A percentile compares a stretch with the other conserved stretches of the same genome.
These are phyloP conservation scores for Channa maculata DNA, from an alignment of 2,113 vertebrate genomes.

Conservation along the genomic window DNA sequence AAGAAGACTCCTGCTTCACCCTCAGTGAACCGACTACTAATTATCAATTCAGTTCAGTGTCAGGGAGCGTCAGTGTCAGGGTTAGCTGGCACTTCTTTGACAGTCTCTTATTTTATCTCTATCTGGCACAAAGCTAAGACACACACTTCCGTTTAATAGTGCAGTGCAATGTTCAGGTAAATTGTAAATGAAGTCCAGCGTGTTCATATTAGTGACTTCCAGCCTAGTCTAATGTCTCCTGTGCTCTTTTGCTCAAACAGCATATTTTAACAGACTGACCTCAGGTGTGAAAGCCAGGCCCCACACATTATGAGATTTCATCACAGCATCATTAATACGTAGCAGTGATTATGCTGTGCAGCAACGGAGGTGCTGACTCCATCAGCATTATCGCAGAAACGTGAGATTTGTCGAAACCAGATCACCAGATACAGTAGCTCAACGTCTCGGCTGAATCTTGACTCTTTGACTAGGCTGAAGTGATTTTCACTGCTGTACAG, in stretches of 20 bases:
- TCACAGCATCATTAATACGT: constrained; percentile 51
- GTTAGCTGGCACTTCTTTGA: constrained; percentile 17
- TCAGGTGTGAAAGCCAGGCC: constrained; percentile 26
- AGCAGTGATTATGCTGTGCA: constrained; percentile 49
- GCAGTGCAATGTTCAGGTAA: background rate
- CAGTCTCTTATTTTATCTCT: constrained; percentile 15
- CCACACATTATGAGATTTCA: constrained; percentile 41
- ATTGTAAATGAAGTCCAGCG: constrained; percentile 1
- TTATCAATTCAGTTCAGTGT: constrained; percentile 52
- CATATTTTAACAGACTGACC: constrained; percentile 40
- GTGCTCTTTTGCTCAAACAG: constrained; percentile 37
- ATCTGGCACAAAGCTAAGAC: background rate
- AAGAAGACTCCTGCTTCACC: constrained; percentile 41
- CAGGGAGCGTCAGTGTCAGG: background rate
- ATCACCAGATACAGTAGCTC: background rate
- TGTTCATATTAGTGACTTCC: background rate
- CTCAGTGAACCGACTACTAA: constrained; percentile 49
- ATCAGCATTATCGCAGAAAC: background rate
- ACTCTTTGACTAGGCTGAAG: background rate
- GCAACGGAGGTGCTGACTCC: constrained; percentile 2
- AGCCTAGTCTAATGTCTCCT: background rate
- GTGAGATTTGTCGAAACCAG: background rate
- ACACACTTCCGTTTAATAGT: background rate
- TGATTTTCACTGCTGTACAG: background rate
- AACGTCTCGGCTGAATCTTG: background rate